Conservation (phyloP, 2,113 vertebrate genomes). For the Bujurquina vittata region DNA sequence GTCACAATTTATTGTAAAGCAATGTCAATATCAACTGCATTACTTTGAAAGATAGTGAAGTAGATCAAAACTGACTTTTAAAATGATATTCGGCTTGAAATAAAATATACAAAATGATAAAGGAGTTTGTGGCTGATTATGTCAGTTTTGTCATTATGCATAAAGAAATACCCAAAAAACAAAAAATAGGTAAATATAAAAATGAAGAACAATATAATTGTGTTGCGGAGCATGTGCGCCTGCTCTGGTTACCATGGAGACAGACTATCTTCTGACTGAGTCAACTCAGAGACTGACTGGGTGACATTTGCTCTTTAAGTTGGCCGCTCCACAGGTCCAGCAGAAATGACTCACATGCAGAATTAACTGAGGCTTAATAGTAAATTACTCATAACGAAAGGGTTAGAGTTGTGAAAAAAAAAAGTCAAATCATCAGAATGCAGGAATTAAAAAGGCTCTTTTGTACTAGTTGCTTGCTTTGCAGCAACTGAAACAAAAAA, state of each 20-base stretch:
- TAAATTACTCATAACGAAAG: conserved; percentile 44
- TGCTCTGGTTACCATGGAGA: conserved; percentile 74
- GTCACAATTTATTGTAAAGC: neutral
- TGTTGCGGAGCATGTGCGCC: conserved; percentile 38
- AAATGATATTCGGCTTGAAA: neutral
- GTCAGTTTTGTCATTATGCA: neutral
- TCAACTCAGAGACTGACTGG: conserved; percentile 63
- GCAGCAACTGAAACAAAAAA: neutral
- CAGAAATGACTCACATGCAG: conserved; percentile 40
- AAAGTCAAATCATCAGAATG: neutral
- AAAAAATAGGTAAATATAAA: conserved; percentile 8
- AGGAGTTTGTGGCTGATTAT: neutral
- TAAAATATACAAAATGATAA: neutral
- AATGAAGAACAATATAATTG: conserved; percentile 45
- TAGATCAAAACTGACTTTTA: neutral
- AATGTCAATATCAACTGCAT: neutral
- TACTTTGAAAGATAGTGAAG: neutral
- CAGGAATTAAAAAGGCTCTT: conserved; percentile 16
- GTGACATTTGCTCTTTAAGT: conserved; percentile 75
- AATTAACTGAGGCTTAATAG: conserved; percentile 41
- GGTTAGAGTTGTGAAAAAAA: neutral
- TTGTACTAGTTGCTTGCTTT: conserved; percentile 6
- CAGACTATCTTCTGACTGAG: conserved; percentile 66
- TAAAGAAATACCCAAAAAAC: neutral
- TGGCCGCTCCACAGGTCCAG: conserved; percentile 51